Percentiles rank a stretch among this genome's conserved stretches.
Conservation (phyloP, 2,888 invertebrate genomes). For the Drosophila acutilabella region DNA sequence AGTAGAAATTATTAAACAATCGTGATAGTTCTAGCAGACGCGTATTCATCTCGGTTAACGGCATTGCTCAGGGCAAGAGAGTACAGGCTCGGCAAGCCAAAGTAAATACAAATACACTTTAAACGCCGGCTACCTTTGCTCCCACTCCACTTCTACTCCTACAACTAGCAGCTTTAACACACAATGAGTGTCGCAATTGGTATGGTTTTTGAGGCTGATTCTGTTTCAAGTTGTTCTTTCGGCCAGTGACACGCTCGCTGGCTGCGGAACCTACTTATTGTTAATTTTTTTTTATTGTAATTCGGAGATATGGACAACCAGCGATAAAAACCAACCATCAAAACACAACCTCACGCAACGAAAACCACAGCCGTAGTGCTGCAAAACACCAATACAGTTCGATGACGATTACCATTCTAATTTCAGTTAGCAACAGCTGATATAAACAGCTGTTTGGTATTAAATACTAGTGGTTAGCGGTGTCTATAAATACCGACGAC, state of each 20-base stretch:
- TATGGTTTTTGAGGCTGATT: constrained; percentile 8
- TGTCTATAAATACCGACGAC: too few relatives aligned
- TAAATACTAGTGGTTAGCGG: background rate
- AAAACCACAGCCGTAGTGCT: constrained; percentile 58
- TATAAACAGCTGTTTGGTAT: constrained; percentile 34
- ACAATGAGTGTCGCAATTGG: constrained; percentile 15
- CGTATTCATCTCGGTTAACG: constrained; percentile 85
- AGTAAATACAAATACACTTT: constrained; percentile 55
- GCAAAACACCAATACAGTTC: constrained; percentile 31
- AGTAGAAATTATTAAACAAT: constrained; percentile 95
- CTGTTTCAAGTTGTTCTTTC: constrained; percentile 7
- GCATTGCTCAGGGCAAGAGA: constrained; percentile 68
- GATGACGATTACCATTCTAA: constrained; percentile 36
- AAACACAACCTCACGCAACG: constrained; percentile 61
- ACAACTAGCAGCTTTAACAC: constrained; percentile 27
- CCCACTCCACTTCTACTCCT: constrained; percentile 39
- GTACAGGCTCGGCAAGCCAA: constrained; percentile 43
- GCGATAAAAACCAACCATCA: constrained; percentile 49
- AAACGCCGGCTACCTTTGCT: constrained; percentile 65
- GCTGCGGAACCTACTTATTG: constrained; percentile 26
- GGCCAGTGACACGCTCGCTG: constrained; percentile 7
- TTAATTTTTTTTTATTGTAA: constrained; percentile 36
- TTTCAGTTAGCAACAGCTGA: constrained; percentile 21
- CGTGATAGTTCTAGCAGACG: constrained; percentile 92
- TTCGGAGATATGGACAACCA: constrained; percentile 42